These are phyloP conservation scores for Aphis gossypii DNA, from an alignment of 1,140 invertebrate genomes.

Conservation along the genomic window DNA sequence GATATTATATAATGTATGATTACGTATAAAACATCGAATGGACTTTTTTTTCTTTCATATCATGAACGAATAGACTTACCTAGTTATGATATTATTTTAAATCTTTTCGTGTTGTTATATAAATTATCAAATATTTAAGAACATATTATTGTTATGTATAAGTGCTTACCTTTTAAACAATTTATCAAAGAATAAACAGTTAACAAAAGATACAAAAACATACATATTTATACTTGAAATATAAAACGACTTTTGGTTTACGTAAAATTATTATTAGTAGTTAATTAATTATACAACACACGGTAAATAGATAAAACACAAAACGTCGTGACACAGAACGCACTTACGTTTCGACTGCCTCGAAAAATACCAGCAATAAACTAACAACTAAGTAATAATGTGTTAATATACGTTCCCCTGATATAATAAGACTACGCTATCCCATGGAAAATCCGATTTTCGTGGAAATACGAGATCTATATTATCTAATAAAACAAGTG, in stretches of 20 bases:
- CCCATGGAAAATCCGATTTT: constrained; percentile 19
- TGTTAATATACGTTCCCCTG: neutral
- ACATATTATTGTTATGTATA: neutral
- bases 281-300: neutral
- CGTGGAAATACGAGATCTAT: neutral
- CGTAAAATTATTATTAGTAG: neutral
- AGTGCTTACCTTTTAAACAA: neutral
- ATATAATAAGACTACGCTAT: neutral
- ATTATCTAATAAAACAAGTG: neutral
- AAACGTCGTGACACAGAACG: neutral
- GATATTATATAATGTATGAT: neutral
- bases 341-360: neutral
- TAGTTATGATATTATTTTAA: neutral
- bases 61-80: neutral
- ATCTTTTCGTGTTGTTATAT: neutral
- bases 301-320: neutral
- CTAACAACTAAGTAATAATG: neutral
- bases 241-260: neutral
- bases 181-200: neutral
- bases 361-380: neutral
- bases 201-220: neutral
- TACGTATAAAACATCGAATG: neutral
- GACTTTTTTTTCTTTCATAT: neutral
- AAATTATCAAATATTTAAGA: neutral
- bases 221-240: neutral